Evolutionary conservation across 2,797 vertebrate genomes (phyloP).

Genomic region (Lerista edwardsae): DNA sequence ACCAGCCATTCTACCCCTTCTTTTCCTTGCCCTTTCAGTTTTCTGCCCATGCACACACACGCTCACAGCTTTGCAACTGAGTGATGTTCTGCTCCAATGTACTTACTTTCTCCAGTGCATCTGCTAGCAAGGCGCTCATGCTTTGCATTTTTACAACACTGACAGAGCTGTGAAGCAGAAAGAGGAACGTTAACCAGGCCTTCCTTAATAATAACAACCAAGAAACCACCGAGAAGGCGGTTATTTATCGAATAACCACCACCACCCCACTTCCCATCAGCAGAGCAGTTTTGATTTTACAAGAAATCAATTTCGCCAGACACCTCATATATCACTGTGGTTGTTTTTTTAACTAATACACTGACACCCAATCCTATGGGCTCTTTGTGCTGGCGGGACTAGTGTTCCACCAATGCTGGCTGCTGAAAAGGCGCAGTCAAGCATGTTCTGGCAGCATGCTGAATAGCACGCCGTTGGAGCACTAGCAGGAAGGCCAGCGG

Average conservation of each 20-base stretch:
- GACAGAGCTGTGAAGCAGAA: constrained; percentile 67
- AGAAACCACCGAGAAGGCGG: neutral
- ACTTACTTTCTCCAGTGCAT: constrained; percentile 87
- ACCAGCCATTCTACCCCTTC: neutral
- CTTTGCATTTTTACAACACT: constrained; percentile 82
- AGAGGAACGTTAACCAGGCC: constrained; percentile 24
- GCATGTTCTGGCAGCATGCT: no score
- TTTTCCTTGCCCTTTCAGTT: neutral
- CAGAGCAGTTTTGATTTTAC: neutral
- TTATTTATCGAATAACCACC: neutral
- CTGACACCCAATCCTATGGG: no score
- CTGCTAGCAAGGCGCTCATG: constrained; percentile 77
- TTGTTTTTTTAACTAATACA: no score
- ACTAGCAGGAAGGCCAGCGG: no score
- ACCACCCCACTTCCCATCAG: neutral
- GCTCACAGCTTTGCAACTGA: neutral
- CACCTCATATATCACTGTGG: no score
- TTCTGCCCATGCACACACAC: neutral
- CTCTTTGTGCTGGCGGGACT: no score
- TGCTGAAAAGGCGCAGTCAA: no score
- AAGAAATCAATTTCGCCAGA: neutral
- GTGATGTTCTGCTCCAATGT: neutral
- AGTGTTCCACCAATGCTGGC: no score
- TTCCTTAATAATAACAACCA: constrained; percentile 11
- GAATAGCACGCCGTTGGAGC: no score